These are phyloP conservation scores for Agrotis exclamationis DNA, from an alignment of 2,888 invertebrate species.

Conservation along the genomic window DNA sequence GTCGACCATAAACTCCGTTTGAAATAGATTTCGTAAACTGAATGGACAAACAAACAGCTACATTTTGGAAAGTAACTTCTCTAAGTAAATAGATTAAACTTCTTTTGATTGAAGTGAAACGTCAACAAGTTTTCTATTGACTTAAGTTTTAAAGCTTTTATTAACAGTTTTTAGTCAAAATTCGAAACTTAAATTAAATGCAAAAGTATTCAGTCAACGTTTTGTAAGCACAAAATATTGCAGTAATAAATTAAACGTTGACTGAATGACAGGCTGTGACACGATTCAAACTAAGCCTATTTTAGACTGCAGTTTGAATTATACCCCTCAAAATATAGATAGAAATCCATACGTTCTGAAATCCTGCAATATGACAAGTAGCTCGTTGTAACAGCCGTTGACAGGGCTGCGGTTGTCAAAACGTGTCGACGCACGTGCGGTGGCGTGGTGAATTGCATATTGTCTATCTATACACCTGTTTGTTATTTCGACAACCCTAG, in stretches of 20 bases:
- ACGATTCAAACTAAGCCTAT: conserved; percentile 1
- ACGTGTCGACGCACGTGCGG: conserved; percentile 44
- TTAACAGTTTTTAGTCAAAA: conserved; percentile 21
- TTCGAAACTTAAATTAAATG: conserved; percentile 3
- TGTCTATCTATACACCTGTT: conserved; percentile 45
- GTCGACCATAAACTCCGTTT: conserved; percentile 56
- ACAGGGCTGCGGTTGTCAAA: conserved; percentile 53
- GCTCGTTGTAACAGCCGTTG: conserved; percentile 24
- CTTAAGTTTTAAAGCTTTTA: conserved; percentile 18
- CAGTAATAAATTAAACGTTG: conserved; percentile 22
- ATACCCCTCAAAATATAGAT: not conserved
- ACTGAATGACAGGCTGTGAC: not conserved
- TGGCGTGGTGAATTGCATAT: conserved; percentile 23
- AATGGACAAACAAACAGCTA: conserved; percentile 57
- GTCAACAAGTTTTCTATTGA: conserved; percentile 27
- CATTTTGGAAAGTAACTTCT: conserved; percentile 37
- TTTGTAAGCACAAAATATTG: conserved; percentile 6
- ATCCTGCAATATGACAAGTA: not conserved
- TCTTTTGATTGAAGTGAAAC: conserved; percentile 21
- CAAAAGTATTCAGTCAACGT: conserved; percentile 16
- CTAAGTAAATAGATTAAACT: conserved; percentile 33
- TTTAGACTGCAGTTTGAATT: not conserved
- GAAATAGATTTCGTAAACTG: conserved; percentile 49
- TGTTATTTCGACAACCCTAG: conserved; percentile 58
- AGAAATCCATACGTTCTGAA: conserved; percentile 2